phyloP scores from a whole-genome alignment of 2,888 invertebrate genomes.

The Agelastica alni region DNA sequence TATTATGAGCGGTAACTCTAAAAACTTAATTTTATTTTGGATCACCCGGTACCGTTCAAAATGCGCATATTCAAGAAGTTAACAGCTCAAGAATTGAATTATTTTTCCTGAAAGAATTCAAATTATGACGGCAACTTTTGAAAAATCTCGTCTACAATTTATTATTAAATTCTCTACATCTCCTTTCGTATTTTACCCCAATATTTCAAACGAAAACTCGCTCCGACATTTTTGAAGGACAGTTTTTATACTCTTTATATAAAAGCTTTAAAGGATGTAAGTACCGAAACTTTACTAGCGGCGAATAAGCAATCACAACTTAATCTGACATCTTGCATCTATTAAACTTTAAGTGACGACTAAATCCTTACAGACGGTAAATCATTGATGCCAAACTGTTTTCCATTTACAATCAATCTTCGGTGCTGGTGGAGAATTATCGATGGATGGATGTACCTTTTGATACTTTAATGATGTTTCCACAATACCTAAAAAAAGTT shows the following conservation, averaged over 20 bases:
- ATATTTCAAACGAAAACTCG: slow-evolving; percentile 9
- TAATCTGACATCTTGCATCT: slow-evolving; percentile 7
- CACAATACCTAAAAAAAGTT: too few relatives aligned
- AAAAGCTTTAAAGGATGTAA: slow-evolving; percentile 17
- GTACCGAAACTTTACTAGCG: background rate
- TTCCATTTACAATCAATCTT: too few relatives aligned
- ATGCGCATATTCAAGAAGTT: too few relatives aligned
- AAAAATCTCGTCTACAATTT: background rate
- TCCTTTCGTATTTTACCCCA: slow-evolving; percentile 1
- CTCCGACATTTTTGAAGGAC: slow-evolving; percentile 17
- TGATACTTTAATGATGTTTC: too few relatives aligned
- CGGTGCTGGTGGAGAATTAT: too few relatives aligned
- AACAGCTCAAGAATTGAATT: too few relatives aligned
- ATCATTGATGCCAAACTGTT: background rate
- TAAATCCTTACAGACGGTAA: background rate
- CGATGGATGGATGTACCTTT: too few relatives aligned
- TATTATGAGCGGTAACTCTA: too few relatives aligned
- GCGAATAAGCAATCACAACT: background rate
- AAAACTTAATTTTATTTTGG: too few relatives aligned
- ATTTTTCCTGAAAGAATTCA: too few relatives aligned
- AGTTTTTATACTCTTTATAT: slow-evolving; percentile 1
- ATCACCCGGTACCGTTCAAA: too few relatives aligned
- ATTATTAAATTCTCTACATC: background rate
- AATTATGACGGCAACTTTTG: background rate
- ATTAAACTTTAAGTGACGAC: background rate